A percentile compares a stretch with the other conserved stretches of the same genome.
These are phyloP conservation scores for Oceanodroma tethys DNA, from an alignment of 2,113 vertebrate species.

Conservation along the genomic window DNA sequence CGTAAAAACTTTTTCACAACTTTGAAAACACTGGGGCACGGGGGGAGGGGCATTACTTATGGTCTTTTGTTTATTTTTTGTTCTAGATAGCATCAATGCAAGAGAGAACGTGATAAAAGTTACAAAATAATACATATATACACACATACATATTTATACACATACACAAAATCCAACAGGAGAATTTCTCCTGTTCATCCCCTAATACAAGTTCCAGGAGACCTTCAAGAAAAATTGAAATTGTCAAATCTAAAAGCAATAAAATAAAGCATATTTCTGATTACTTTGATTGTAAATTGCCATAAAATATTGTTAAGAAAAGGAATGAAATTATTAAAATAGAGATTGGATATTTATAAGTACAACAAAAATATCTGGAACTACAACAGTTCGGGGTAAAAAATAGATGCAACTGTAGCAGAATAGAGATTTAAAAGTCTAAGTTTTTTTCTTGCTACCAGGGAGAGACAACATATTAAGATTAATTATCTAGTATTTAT, in stretches of 20 bases:
- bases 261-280: neutral
- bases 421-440: neutral
- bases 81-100: neutral
- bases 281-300: neutral
- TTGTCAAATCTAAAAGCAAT: neutral
- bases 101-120: neutral
- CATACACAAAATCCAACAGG: neutral
- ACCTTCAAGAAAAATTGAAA: neutral
- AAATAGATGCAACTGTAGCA: neutral
- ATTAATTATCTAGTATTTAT: neutral
- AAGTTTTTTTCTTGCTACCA: neutral
- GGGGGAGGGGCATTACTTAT: rapidly evolving
- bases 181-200: neutral
- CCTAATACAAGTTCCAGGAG: neutral
- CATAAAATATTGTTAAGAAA: neutral
- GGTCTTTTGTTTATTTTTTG: neutral
- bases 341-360: neutral
- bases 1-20: neutral
- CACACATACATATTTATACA: neutral
- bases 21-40: neutral
- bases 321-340: neutral
- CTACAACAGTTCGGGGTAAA: neutral
- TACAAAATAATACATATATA: neutral
- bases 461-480: neutral
- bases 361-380: neutral